Evolutionary conservation across 2,888 invertebrate species (phyloP).

Genomic region (Heliconius cydno): DNA sequence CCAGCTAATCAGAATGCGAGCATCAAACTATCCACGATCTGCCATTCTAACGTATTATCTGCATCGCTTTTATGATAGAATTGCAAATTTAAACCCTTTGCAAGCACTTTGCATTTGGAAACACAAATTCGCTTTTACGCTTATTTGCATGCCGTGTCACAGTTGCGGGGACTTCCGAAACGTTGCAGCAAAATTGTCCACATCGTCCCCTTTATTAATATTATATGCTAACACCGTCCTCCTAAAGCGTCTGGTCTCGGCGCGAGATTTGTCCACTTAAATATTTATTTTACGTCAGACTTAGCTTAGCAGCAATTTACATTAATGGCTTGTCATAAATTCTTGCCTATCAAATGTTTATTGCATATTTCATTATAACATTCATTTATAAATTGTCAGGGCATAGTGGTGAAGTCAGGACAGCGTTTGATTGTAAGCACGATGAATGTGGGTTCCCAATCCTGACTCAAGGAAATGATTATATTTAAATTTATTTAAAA

Average conservation of each 20-base stretch:
- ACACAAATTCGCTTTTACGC: conserved; percentile 82
- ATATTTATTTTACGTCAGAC: conserved; percentile 19
- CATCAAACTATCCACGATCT: conserved; percentile 68
- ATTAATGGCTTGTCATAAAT: conserved; percentile 5
- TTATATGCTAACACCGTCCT: conserved; percentile 50
- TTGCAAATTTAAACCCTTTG: conserved; percentile 83
- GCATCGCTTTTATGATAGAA: conserved; percentile 78
- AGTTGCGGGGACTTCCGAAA: conserved; percentile 73
- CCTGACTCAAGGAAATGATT: too few species aligned
- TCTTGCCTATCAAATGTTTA: background rate
- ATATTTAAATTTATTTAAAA: too few species aligned
- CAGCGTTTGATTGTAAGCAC: too few species aligned
- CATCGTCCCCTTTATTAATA: conserved; percentile 54
- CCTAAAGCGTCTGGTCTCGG: conserved; percentile 43
- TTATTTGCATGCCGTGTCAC: conserved; percentile 77
- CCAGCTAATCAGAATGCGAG: conserved; percentile 47
- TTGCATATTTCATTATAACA: background rate
- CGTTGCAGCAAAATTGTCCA: conserved; percentile 56
- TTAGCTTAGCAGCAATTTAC: conserved; percentile 15
- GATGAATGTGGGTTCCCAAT: too few species aligned
- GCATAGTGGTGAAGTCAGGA: background rate
- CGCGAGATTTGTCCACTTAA: conserved; percentile 31
- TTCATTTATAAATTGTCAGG: background rate
- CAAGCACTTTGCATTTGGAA: conserved; percentile 79
- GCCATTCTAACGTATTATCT: conserved; percentile 76